These are phyloP conservation scores for Xenentodon cancila DNA, from an alignment of 2,797 vertebrate genomes.

Conservation along the genomic window DNA sequence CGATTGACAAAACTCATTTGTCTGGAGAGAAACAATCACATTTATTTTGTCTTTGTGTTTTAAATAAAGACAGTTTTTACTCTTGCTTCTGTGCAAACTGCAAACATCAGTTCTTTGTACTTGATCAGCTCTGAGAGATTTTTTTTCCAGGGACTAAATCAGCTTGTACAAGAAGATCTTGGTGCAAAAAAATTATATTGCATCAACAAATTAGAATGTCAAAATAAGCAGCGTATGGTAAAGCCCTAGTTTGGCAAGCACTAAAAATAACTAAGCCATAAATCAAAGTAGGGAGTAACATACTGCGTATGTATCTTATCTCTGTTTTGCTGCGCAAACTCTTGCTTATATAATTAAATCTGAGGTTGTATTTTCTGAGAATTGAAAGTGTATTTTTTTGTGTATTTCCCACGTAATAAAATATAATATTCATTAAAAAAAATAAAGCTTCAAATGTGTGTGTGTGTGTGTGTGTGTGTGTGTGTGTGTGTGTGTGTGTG, in stretches of 20 bases:
- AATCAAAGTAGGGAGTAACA: background rate
- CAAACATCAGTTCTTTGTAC: background rate
- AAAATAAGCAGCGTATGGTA: slow-evolving; percentile 1
- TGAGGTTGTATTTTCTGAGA: too few species aligned
- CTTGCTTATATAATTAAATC: too few species aligned
- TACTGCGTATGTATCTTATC: background rate
- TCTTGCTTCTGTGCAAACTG: background rate
- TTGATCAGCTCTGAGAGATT: too few species aligned
- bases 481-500: background rate
- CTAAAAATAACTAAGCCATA: background rate
- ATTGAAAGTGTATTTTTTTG: too few species aligned
- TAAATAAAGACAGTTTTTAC: background rate
- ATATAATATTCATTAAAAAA: too few species aligned
- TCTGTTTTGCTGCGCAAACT: background rate
- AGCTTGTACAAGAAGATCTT: background rate
- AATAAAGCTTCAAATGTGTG: too few species aligned
- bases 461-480: too few species aligned
- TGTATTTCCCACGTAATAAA: too few species aligned
- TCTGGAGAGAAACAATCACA: too few species aligned
- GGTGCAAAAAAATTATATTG: slow-evolving; percentile 9
- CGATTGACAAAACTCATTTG: too few species aligned
- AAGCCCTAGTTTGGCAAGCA: background rate
- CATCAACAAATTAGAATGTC: slow-evolving; percentile 1
- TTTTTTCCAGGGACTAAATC: background rate
- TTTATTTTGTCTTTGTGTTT: too few species aligned